These are phyloP conservation scores for Neotragus moschatus DNA, from an alignment of 2,113 vertebrate genomes.

Conservation along the genomic window DNA sequence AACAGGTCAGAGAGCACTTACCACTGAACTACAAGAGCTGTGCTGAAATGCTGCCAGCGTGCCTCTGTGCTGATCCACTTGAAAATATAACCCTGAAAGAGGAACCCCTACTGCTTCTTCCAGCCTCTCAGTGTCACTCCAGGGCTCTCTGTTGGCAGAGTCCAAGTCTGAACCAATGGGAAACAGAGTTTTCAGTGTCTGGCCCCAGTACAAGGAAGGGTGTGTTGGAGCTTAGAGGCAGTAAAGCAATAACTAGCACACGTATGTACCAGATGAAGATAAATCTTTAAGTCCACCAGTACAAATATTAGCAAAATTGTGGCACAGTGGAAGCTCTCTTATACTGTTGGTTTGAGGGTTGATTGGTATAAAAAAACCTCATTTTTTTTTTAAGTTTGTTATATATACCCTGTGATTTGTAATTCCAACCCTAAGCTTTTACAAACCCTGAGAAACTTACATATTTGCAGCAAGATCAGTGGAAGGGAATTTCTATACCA, in stretches of 20 bases:
- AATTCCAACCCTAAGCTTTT: neutral
- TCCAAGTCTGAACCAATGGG: neutral
- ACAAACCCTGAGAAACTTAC: neutral
- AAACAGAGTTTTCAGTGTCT: neutral
- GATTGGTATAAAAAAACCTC: neutral
- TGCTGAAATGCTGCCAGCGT: neutral
- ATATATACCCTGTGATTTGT: neutral
- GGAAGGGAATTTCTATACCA: neutral
- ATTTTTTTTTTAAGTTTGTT: neutral
- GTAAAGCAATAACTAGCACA: neutral
- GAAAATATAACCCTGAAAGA: neutral
- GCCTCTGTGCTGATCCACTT: neutral
- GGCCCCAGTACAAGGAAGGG: neutral
- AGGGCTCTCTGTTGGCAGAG: neutral
- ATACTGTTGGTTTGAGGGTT: neutral
- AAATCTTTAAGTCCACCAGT: neutral
- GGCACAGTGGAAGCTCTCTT: neutral
- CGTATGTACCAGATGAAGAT: neutral
- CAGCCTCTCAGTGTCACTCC: neutral
- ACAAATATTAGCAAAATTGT: neutral
- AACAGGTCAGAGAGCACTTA: neutral
- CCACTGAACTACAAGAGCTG: neutral
- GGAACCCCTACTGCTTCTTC: neutral
- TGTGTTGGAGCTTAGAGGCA: neutral
- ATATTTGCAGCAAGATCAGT: neutral